Evolutionary conservation across 2,113 vertebrate species (phyloP).

Genomic region (Leucopternis melanops): DNA sequence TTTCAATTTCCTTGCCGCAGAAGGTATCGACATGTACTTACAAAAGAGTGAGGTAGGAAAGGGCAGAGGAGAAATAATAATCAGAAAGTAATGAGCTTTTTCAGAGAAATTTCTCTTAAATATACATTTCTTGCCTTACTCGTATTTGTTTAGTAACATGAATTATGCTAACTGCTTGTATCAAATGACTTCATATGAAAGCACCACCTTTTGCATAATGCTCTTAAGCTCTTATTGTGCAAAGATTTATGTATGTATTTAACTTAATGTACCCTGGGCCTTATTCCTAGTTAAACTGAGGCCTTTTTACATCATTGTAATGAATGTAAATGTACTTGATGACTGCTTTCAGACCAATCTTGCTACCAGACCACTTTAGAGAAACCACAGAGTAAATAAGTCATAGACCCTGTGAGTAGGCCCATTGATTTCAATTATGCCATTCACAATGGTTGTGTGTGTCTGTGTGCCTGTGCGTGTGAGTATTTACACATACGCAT

Average conservation of each 20-base stretch:
- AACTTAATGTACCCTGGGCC: neutral
- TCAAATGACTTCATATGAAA: neutral
- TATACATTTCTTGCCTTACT: neutral
- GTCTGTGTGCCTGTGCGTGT: neutral
- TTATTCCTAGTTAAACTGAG: neutral
- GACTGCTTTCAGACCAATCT: neutral
- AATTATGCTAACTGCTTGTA: neutral
- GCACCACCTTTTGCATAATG: neutral
- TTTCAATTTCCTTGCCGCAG: neutral
- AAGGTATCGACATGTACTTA: neutral
- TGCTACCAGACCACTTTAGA: neutral
- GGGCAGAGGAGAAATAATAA: neutral
- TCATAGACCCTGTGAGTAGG: neutral
- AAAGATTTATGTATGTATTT: neutral
- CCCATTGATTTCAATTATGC: neutral
- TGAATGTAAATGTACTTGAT: neutral
- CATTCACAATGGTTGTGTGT: neutral
- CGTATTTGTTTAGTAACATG: neutral
- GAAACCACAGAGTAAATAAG: neutral
- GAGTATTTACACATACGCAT: fast-evolving
- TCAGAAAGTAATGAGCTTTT: neutral
- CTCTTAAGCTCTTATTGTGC: neutral
- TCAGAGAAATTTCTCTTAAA: neutral
- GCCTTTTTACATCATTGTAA: neutral
- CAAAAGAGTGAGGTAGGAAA: neutral